Conservation (phyloP, 2,113 vertebrate species). For the Pollimyrus isidori region DNA sequence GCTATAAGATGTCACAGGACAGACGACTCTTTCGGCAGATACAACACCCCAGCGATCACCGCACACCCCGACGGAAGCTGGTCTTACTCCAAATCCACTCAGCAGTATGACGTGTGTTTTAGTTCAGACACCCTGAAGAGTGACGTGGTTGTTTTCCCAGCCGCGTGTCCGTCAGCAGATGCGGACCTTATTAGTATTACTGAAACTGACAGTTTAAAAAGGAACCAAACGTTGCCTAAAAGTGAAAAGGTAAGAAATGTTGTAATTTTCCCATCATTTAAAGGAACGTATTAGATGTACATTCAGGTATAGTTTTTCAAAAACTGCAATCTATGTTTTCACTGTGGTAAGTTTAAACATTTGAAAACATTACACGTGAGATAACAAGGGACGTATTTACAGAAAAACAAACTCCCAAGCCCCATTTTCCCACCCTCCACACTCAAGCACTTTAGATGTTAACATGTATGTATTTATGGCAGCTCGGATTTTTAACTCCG, state of each 20-base stretch:
- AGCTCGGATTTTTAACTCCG: neutral
- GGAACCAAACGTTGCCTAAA: conserved; percentile 46
- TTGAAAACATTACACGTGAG: neutral
- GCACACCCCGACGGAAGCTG: conserved; percentile 42
- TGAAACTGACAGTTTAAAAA: conserved; percentile 39
- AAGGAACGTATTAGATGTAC: neutral
- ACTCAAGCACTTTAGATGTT: neutral
- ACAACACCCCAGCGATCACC: conserved; percentile 26
- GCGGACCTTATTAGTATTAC: conserved; percentile 46
- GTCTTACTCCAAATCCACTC: neutral
- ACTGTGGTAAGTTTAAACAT: neutral
- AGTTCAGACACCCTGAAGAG: conserved; percentile 51
- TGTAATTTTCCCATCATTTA: neutral
- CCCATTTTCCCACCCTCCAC: neutral
- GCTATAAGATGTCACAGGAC: conserved; percentile 23
- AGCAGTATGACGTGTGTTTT: conserved; percentile 49
- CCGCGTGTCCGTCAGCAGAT: conserved; percentile 34
- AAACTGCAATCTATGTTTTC: neutral
- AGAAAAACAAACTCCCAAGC: neutral
- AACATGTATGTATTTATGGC: neutral
- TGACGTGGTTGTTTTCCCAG: conserved; percentile 45
- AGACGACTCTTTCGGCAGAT: conserved; percentile 15
- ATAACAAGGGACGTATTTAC: neutral
- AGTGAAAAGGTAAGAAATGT: conserved; percentile 46
- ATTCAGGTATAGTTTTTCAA: neutral